phyloP scores from a whole-genome alignment of 2,797 vertebrate genomes.

The Mormyrus hasselquistii region DNA sequence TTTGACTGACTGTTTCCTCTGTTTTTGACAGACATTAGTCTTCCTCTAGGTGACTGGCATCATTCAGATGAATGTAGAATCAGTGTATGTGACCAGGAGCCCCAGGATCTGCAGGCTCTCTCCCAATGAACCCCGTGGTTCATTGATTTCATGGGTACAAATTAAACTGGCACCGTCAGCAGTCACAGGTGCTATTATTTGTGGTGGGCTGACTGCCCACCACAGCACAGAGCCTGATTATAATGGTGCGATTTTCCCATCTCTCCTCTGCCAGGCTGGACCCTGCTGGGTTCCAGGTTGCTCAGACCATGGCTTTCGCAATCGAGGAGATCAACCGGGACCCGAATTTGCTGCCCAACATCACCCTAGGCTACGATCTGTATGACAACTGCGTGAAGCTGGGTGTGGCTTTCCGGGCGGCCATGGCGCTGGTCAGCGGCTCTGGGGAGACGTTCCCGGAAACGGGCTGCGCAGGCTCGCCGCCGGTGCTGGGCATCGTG shows the following conservation, averaged over 20 bases:
- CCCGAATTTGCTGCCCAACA: slow-evolving; percentile 50
- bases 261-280: slow-evolving; percentile 44
- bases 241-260: background rate
- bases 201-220: background rate
- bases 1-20: background rate
- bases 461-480: slow-evolving; percentile 28
- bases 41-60: background rate
- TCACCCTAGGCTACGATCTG: slow-evolving; percentile 60
- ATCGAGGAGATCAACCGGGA: slow-evolving; percentile 60
- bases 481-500: slow-evolving; percentile 44
- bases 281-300: slow-evolving; percentile 44
- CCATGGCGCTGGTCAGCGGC: slow-evolving; percentile 45
- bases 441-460: slow-evolving; percentile 18
- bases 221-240: background rate
- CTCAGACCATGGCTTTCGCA: slow-evolving; percentile 55
- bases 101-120: background rate
- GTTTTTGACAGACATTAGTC: background rate
- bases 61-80: background rate
- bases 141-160: background rate
- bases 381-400: slow-evolving; percentile 62
- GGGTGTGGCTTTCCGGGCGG: slow-evolving; percentile 52
- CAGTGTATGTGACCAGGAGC: background rate
- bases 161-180: background rate
- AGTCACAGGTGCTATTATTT: background rate
- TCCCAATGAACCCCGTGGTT: background rate